A percentile compares a stretch with the other conserved stretches of the same genome.
Conservation (phyloP, 1,140 invertebrate species). For the Ceratina calcarata region DNA sequence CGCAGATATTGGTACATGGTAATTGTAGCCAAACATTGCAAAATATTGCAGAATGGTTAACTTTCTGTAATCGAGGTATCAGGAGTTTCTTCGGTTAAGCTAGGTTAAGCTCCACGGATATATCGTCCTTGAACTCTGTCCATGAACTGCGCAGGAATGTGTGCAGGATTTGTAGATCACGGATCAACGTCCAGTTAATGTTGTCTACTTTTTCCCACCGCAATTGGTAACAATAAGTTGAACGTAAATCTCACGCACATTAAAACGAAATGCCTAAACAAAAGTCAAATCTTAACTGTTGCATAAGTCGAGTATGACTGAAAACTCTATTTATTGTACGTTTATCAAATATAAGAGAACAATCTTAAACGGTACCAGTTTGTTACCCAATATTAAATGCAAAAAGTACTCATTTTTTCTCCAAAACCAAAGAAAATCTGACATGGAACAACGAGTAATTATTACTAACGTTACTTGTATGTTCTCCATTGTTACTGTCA, state of each 20-base stretch:
- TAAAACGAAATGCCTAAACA: background rate
- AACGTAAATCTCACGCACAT: background rate
- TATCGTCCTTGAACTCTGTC: slow-evolving; percentile 57
- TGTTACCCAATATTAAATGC: slow-evolving; percentile 8
- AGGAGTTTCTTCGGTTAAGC: slow-evolving; percentile 22
- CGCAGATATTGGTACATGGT: background rate
- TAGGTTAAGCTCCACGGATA: slow-evolving; percentile 43
- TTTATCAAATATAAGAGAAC: background rate
- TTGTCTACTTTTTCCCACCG: background rate
- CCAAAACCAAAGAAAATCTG: background rate
- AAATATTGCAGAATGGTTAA: slow-evolving; percentile 20
- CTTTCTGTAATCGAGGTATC: slow-evolving; percentile 38
- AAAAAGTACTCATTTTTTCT: background rate
- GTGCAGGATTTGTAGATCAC: background rate
- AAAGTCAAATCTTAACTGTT: too few relatives aligned
- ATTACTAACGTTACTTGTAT: too few relatives aligned
- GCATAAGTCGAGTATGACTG: too few relatives aligned
- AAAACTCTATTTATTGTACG: too few relatives aligned
- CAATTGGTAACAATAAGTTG: slow-evolving; percentile 15
- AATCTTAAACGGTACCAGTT: slow-evolving; percentile 32
- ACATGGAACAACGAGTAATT: too few relatives aligned
- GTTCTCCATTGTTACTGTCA: too few relatives aligned
- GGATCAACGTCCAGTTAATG: background rate
- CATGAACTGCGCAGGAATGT: background rate
- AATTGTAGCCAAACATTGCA: background rate